Conservation (phyloP, 2,113 vertebrate genomes). For the Mandrillus leucophaeus region DNA sequence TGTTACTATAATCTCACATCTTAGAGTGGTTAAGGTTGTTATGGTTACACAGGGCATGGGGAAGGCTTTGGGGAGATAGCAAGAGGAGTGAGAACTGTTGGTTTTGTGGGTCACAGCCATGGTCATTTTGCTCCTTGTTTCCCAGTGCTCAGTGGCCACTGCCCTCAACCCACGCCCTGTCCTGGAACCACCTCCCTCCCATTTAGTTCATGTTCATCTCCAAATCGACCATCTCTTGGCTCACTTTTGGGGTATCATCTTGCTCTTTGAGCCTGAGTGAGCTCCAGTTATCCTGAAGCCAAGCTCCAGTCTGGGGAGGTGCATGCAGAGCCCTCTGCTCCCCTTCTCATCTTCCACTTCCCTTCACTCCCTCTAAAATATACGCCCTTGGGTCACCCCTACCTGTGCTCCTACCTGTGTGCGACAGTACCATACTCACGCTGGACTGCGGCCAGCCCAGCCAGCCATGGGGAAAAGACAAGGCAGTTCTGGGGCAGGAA, state of each 20-base stretch:
- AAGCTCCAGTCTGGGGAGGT: background rate
- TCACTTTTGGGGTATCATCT: background rate
- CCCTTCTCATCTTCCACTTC: background rate
- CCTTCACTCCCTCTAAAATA: background rate
- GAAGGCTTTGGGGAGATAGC: background rate
- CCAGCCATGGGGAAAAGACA: rapidly evolving
- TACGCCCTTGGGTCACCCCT: background rate
- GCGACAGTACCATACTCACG: background rate
- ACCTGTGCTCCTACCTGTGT: no score
- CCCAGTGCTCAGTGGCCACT: background rate
- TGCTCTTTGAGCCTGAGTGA: background rate
- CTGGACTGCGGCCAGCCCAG: background rate
- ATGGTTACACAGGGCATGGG: background rate
- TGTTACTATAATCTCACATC: background rate
- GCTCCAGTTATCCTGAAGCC: background rate
- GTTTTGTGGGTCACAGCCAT: background rate
- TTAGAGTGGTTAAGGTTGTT: background rate
- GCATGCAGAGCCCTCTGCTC: background rate
- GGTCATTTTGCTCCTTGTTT: background rate
- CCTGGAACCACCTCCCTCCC: background rate
- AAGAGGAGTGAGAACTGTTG: background rate
- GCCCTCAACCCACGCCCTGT: background rate
- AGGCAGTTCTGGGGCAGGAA: background rate
- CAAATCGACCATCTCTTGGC: background rate
- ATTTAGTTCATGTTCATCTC: background rate